Conservation (phyloP, 2,797 vertebrate genomes). For the Cygnus olor region DNA sequence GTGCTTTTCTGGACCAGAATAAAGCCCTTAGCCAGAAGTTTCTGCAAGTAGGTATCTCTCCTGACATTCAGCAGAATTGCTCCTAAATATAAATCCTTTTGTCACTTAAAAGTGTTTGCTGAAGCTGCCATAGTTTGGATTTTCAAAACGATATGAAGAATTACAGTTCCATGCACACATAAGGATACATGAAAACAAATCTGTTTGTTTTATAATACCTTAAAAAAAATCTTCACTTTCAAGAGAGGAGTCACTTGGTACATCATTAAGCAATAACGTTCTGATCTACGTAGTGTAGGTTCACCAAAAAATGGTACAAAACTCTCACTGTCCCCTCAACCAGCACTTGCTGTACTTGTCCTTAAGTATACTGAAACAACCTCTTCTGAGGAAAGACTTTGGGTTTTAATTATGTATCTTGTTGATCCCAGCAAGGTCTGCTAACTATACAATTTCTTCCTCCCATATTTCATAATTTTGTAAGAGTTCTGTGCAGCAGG, state of each 20-base stretch:
- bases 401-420: neutral
- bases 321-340: neutral
- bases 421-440: neutral
- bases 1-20: neutral
- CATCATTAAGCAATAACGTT: neutral
- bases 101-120: neutral
- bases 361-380: neutral
- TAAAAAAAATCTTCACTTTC: neutral
- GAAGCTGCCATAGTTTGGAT: neutral
- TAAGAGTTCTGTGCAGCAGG: neutral
- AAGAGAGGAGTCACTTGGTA: neutral
- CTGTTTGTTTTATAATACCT: neutral
- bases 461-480: neutral
- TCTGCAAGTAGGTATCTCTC: neutral
- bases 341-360: neutral
- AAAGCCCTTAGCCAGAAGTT: neutral
- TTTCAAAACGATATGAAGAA: neutral
- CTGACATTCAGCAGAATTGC: rapidly evolving
- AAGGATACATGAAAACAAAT: neutral
- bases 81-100: neutral
- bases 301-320: neutral
- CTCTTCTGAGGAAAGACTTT: neutral
- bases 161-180: neutral
- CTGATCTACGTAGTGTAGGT: neutral
- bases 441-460: neutral